Evolutionary conservation across 1,140 invertebrate genomes (phyloP), one percentile per base, ranked within the genome.

Genomic region (Drosophila sturtevanti): DNA sequence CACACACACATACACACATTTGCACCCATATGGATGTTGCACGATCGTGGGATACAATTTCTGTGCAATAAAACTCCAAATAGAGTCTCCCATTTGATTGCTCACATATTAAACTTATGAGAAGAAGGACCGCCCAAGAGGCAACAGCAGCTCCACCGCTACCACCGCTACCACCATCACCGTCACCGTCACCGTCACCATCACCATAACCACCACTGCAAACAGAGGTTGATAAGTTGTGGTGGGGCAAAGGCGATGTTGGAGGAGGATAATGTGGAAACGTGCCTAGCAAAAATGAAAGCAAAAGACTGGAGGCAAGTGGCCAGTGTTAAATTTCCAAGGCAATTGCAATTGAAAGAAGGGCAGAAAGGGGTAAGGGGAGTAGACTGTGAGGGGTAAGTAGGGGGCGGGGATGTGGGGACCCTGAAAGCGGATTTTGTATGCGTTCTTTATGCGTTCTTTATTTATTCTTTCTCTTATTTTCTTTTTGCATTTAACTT

Each of bases 301-400:
- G 65, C 63, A 73, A 38, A 48, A 48, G 41, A 48, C 41, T 48
- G 16, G 41, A 48, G 41, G 41, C 41, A 48, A 48, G 41, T 35
- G 72, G 56, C 35, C 70, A 87, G 81, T 82, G 68, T 86, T 86
- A 74, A 79, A 75, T 87, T 86, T 87, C 81, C 81, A 86, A 87
- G 82, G 65, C 78, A 87, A 87, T 78, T 85, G 77, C 64, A 68
- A 35, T 59, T 73, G 16, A 35, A 68, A 34, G 59, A 63, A 54
- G 18, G 48, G 56, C 63, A 31, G 18, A 35, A 63, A 61, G 34
- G 22, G 59, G 63, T 18, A 55, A 21, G 11, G 35, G 21, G 55
- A 37, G 24, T 14, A n/a, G n/a, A 12, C 0, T 27, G 38, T 3
- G 21, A 1, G 62, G 18, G 16, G 41, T 21, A 58, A n/a, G n/a